These are phyloP conservation scores for Brachionus plicatilis DNA, from an alignment of 1,140 invertebrate species.

Conservation along the genomic window DNA sequence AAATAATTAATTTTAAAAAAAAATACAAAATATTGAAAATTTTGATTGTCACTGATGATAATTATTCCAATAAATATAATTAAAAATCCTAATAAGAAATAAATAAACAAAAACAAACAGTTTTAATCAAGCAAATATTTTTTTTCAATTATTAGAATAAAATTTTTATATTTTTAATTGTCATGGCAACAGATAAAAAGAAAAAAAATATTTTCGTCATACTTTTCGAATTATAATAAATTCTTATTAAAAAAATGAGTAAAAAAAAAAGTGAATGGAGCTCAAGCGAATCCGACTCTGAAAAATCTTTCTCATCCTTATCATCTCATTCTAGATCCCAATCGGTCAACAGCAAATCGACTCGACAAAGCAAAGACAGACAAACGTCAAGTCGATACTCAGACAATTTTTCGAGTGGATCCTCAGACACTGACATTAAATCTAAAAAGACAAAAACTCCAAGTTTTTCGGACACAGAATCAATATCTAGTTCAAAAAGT, in stretches of 20 bases:
- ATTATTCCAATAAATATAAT: too few species aligned
- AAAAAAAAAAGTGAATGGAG: constrained; percentile 4
- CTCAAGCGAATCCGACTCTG: not conserved
- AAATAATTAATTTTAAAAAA: too few species aligned
- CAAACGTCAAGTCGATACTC: not conserved
- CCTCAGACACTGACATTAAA: not conserved
- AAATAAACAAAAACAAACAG: too few species aligned
- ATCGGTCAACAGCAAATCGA: not conserved
- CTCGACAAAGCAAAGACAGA: not conserved
- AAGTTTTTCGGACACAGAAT: not conserved
- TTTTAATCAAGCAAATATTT: not conserved
- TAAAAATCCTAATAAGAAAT: too few species aligned
- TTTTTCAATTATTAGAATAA: not conserved
- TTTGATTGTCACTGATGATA: too few species aligned
- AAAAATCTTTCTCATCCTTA: not conserved
- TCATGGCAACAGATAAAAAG: not conserved
- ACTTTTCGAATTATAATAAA: not conserved
- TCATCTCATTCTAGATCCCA: not conserved
- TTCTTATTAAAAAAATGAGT: not conserved
- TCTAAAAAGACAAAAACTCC: not conserved
- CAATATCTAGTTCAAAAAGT: not conserved
- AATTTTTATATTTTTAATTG: not conserved
- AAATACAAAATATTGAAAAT: too few species aligned
- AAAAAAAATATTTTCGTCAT: not conserved
- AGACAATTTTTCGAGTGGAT: not conserved